phyloP scores from a whole-genome alignment of 1,140 invertebrate genomes.

The Ruditapes philippinarum region DNA sequence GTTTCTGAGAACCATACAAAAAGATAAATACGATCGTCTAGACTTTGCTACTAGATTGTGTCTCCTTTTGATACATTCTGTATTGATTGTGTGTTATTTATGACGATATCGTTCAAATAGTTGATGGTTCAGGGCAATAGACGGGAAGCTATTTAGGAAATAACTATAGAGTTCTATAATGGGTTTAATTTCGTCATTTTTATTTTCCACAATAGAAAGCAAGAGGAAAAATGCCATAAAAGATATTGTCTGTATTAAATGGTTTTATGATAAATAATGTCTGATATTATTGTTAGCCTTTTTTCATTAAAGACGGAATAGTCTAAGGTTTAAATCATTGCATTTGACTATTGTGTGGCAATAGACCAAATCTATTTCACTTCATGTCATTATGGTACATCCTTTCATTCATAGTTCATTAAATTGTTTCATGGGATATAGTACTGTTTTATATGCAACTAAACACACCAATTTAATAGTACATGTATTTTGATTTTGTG shows the following conservation, averaged over 20 bases:
- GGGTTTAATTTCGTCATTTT: background rate
- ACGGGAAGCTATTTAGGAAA: slow-evolving; percentile 2
- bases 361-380: too few relatives aligned
- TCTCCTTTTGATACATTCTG: slow-evolving; percentile 15
- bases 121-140: background rate
- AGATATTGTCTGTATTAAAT: background rate
- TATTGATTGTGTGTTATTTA: slow-evolving; percentile 52
- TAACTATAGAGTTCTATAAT: background rate
- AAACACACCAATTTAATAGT: too few relatives aligned
- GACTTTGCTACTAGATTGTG: slow-evolving; percentile 5
- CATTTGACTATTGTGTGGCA: too few relatives aligned
- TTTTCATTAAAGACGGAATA: too few relatives aligned
- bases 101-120: background rate
- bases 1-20: background rate
- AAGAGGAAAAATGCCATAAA: background rate
- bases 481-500: too few relatives aligned
- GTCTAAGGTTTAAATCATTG: too few relatives aligned
- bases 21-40: slow-evolving; percentile 35
- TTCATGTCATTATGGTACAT: too few relatives aligned
- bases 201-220: background rate
- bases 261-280: too few relatives aligned
- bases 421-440: too few relatives aligned
- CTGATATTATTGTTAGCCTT: too few relatives aligned
- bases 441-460: too few relatives aligned
- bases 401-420: too few relatives aligned